Percentiles rank a stretch among this genome's conserved stretches.
phyloP scores from a whole-genome alignment of 2,888 invertebrate genomes.

The Eurois occulta region DNA sequence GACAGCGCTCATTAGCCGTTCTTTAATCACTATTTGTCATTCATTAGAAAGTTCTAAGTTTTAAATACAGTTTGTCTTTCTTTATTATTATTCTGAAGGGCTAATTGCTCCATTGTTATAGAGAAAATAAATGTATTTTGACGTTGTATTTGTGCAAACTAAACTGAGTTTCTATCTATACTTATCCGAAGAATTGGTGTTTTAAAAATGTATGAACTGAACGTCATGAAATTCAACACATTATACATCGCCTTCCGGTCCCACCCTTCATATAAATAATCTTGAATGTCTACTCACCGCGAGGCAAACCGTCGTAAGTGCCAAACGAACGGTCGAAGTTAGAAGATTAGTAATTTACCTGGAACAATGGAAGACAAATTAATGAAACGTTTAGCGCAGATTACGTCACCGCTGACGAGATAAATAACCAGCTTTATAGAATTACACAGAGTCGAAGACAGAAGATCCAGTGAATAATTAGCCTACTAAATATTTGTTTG shows the following conservation, averaged over 20 bases:
- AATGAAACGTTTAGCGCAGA: conserved; percentile 64
- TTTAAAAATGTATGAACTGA: neutral
- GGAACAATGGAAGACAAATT: conserved; percentile 65
- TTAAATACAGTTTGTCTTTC: neutral
- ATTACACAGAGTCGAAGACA: neutral
- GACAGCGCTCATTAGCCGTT: conserved; percentile 32
- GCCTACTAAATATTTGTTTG: neutral
- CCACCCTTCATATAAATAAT: neutral
- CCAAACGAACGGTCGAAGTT: conserved; percentile 37
- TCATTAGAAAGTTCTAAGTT: conserved; percentile 18
- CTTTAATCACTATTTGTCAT: conserved; percentile 41
- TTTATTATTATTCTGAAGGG: neutral
- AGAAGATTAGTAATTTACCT: conserved; percentile 62
- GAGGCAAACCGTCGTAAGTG: conserved; percentile 9
- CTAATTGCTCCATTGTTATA: neutral
- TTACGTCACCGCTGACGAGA: conserved; percentile 47
- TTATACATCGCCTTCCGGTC: neutral
- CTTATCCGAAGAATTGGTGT: neutral
- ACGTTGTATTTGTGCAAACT: neutral
- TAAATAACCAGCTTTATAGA: conserved; percentile 59
- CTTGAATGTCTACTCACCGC: conserved; percentile 30
- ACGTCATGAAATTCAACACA: conserved; percentile 6
- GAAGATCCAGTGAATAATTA: conserved; percentile 3
- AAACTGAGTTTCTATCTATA: neutral
- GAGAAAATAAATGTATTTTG: neutral